Evolutionary conservation across 2,888 invertebrate genomes (phyloP).

Genomic region (Noctua comes): DNA sequence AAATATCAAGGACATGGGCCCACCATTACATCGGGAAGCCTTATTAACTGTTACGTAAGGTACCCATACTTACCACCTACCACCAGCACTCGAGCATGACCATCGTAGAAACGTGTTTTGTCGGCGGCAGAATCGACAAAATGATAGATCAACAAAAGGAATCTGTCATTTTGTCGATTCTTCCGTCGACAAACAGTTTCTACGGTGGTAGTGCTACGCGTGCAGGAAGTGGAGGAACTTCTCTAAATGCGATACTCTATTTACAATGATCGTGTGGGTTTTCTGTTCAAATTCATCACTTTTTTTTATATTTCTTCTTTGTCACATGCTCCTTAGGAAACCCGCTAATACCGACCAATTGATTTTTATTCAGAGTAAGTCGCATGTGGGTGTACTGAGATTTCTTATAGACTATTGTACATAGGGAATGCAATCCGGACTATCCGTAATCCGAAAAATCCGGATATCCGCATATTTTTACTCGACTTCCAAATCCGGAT

Average conservation of each 20-base stretch:
- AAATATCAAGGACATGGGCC: slow-evolving; percentile 77
- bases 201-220: too few species aligned
- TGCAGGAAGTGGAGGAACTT: neutral
- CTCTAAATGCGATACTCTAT: neutral
- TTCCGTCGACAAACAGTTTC: too few species aligned
- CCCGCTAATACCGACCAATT: neutral
- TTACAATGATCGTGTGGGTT: neutral
- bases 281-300: neutral
- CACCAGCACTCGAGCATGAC: neutral
- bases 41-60: slow-evolving; percentile 68
- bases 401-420: neutral
- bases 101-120: too few species aligned
- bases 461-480: too few species aligned
- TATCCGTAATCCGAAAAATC: too few species aligned
- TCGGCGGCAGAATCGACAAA: too few species aligned
- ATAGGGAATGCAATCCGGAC: too few species aligned
- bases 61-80: slow-evolving; percentile 23
- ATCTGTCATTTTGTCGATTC: too few species aligned
- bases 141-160: too few species aligned
- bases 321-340: neutral
- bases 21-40: slow-evolving; percentile 75
- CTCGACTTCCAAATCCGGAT: too few species aligned
- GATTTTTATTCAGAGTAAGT: neutral
- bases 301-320: neutral
- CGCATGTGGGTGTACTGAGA: neutral